phyloP scores from a whole-genome alignment of 1,140 invertebrate species.

The Kradibia gibbosae region DNA sequence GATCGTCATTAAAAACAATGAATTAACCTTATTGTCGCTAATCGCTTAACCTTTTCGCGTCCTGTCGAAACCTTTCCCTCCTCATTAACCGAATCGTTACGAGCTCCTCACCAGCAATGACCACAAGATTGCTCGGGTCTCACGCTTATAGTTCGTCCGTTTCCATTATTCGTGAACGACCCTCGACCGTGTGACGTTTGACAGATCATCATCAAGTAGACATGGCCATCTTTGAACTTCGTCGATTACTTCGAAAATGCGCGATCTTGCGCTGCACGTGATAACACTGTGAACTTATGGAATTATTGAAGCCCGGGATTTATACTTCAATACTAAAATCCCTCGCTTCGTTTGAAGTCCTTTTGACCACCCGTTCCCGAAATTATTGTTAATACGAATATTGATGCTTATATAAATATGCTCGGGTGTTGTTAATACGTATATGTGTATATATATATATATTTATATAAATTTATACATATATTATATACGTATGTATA shows the following conservation, averaged over 20 bases:
- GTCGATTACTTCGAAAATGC: background rate
- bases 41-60: conserved; percentile 25
- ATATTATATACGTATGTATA: too few species aligned
- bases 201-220: conserved; percentile 47
- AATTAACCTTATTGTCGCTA: conserved; percentile 38
- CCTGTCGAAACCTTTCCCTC: background rate
- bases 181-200: conserved; percentile 36
- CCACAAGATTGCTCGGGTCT: background rate
- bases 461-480: too few species aligned
- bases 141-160: background rate
- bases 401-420: too few species aligned
- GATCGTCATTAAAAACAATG: background rate
- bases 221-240: conserved; percentile 44
- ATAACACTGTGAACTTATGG: background rate
- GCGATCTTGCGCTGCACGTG: conserved; percentile 33
- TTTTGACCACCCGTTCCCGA: background rate
- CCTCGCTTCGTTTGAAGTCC: background rate
- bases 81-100: background rate
- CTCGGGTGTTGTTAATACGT: too few species aligned
- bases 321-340: background rate
- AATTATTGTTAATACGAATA: background rate
- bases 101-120: background rate
- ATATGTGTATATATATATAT: too few species aligned
- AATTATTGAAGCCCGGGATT: background rate
- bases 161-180: conserved; percentile 17